Percentiles rank a stretch among this genome's conserved stretches.
Conservation (phyloP, 2,113 vertebrate genomes). For the Mus musculus region GRCm39 chr4:16731501-16732000, state of each 20-base stretch:
- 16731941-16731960: background rate
- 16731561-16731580: background rate
- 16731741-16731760: background rate
- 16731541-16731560: background rate
- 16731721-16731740: background rate
- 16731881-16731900: background rate
- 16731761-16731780: background rate
- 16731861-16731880: background rate
- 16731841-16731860: background rate
- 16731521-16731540: conserved; percentile 1
- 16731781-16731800: background rate
- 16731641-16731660: background rate
- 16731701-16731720: background rate
- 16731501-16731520: background rate
- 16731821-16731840: background rate
- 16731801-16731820: background rate
- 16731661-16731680: background rate
- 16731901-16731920: background rate
- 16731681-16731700: background rate
- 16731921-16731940: background rate
- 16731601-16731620: background rate
- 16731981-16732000: background rate
- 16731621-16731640: background rate
- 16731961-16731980: background rate
- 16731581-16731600: background rate